These are phyloP conservation scores for Ciconia nigra DNA, from an alignment of 2,797 vertebrate species.

Conservation along the genomic window DNA sequence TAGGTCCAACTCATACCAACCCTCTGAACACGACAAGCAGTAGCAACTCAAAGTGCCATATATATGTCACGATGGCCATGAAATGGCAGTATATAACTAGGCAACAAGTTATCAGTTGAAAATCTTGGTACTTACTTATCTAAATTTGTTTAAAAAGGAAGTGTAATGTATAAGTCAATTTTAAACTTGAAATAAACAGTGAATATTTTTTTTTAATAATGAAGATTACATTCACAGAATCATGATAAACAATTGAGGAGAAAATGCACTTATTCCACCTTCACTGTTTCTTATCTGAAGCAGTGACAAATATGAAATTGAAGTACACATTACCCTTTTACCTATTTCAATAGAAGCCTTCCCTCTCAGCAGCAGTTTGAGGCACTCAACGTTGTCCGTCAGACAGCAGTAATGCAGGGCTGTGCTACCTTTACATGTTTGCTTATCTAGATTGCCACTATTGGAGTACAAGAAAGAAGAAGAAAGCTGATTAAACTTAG, in stretches of 20 bases:
- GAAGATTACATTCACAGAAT: neutral
- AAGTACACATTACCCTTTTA: constrained; percentile 68
- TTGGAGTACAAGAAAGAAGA: neutral
- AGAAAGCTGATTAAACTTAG: neutral
- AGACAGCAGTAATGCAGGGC: constrained; percentile 98
- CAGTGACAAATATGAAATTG: neutral
- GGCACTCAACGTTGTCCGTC: constrained; percentile 96
- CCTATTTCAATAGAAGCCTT: constrained; percentile 97
- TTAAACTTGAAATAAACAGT: neutral
- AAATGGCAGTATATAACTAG: neutral
- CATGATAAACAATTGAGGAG: neutral
- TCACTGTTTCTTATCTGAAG: neutral
- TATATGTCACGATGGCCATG: neutral
- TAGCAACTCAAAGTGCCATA: neutral
- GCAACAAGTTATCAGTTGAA: neutral
- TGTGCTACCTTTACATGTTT: constrained; percentile 94
- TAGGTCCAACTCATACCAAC: neutral
- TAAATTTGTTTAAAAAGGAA: neutral
- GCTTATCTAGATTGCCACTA: constrained; percentile 95
- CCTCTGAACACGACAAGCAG: neutral
- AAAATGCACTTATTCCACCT: neutral
- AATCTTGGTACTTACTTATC: neutral
- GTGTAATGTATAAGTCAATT: neutral
- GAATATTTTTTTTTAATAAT: neutral
- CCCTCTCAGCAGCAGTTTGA: constrained; percentile 94